A percentile compares a stretch with the other conserved stretches of the same genome.
These are phyloP conservation scores for Rhinoraja longicauda DNA, from an alignment of 2,797 vertebrate genomes.

Conservation along the genomic window DNA sequence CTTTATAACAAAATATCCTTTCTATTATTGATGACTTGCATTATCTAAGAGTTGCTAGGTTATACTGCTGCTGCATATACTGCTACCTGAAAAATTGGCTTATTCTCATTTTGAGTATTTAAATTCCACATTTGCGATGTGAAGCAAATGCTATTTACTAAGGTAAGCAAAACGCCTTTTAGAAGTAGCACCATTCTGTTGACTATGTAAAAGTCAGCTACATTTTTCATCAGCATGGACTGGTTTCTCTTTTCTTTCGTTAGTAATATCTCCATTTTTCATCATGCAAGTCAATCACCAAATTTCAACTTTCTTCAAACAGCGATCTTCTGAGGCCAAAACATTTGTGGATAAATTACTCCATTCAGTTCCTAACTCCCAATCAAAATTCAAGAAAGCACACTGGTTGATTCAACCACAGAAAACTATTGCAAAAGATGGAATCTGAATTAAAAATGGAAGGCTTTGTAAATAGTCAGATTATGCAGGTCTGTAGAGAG, in stretches of 20 bases:
- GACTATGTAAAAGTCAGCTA: neutral
- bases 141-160: neutral
- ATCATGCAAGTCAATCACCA: neutral
- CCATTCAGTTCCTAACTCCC: neutral
- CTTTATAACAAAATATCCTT: neutral
- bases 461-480: too few relatives aligned
- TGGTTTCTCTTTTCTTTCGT: neutral
- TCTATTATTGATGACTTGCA: neutral
- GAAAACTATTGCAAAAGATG: too few relatives aligned
- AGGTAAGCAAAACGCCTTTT: neutral
- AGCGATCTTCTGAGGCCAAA: too few relatives aligned
- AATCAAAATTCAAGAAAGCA: neutral
- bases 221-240: neutral
- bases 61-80: neutral
- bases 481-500: too few relatives aligned
- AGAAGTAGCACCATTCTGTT: neutral
- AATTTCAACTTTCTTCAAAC: neutral
- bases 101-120: neutral
- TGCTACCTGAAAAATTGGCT: neutral
- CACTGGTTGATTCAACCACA: neutral
- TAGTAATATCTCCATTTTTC: neutral
- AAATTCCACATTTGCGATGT: neutral
- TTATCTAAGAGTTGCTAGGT: neutral
- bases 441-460: too few relatives aligned
- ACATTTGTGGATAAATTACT: too few relatives aligned